A percentile compares a stretch with the other conserved stretches of the same genome.
These are phyloP conservation scores for Canis aureus DNA, from an alignment of 2,113 vertebrate species.

Conservation along the genomic window DNA sequence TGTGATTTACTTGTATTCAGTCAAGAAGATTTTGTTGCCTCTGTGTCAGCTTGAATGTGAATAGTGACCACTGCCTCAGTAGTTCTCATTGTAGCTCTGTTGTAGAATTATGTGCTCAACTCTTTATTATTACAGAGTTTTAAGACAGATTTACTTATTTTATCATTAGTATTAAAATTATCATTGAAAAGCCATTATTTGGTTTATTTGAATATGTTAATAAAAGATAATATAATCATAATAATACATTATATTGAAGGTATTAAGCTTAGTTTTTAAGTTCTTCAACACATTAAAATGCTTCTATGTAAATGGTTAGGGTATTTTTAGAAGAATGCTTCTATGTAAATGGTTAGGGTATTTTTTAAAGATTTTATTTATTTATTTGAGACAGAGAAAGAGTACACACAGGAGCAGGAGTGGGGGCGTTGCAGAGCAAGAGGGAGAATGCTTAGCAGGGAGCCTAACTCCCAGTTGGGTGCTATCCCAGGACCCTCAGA, in stretches of 20 bases:
- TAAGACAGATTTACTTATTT: not conserved
- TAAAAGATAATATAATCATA: not conserved
- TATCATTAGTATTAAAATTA: conserved; percentile 27
- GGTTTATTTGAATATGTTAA: not conserved
- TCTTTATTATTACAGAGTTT: not conserved
- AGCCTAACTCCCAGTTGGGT: not conserved
- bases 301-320: not conserved
- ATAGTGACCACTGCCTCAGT: not conserved
- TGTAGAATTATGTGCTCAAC: not conserved
- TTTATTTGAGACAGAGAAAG: not conserved
- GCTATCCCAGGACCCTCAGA: not conserved
- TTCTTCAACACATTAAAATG: not conserved
- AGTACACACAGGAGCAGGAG: not conserved
- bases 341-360: not conserved
- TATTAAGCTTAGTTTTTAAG: not conserved
- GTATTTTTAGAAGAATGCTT: not conserved
- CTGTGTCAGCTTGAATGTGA: not conserved
- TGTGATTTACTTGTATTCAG: not conserved
- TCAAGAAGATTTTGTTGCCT: not conserved
- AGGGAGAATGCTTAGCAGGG: not conserved
- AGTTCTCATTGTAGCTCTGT: not conserved
- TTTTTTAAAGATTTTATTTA: not conserved
- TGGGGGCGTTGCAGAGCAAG: not conserved
- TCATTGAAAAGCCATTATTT: not conserved
- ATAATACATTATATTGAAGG: not conserved